Conservation (phyloP, 37 sponge, comb jelly and placozoan species). For the Oscarella lobularis region DNA sequence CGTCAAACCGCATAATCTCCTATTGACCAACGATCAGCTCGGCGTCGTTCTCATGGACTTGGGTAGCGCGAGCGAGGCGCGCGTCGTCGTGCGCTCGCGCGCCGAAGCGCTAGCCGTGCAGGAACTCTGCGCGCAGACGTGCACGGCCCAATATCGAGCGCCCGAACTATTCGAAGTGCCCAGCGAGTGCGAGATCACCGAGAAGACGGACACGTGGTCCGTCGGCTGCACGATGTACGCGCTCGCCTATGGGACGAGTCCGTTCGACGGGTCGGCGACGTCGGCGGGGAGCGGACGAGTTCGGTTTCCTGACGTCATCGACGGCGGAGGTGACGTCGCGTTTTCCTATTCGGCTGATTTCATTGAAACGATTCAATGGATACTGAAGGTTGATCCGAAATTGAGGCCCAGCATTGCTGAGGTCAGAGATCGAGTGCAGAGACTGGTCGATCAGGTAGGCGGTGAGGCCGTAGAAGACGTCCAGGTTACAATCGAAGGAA, state of each 20-base stretch:
- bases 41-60: constrained; percentile 71
- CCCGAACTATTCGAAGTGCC: constrained; percentile 91
- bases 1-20: constrained; percentile 73
- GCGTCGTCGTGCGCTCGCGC: constrained; percentile 20
- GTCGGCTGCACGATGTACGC: constrained; percentile 80
- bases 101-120: constrained; percentile 79
- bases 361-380: constrained; percentile 34
- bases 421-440: too few relatives aligned
- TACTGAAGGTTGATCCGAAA: constrained; percentile 27
- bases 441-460: too few relatives aligned
- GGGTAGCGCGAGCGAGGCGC: constrained; percentile 57
- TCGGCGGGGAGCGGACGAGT: constrained; percentile 73
- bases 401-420: too few relatives aligned
- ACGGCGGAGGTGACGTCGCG: too few relatives aligned
- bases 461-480: too few relatives aligned
- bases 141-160: constrained; percentile 67
- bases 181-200: constrained; percentile 52
- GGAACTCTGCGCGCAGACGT: constrained; percentile 67
- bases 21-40: constrained; percentile 38
- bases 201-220: constrained; percentile 73
- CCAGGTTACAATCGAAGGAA: too few relatives aligned
- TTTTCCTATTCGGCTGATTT: constrained; percentile 41
- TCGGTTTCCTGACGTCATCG: constrained; percentile 39
- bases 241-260: constrained; percentile 78
- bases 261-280: constrained; percentile 76